Evolutionary conservation across 2,888 invertebrate genomes (phyloP).

Genomic region (Celastrina argiolus): DNA sequence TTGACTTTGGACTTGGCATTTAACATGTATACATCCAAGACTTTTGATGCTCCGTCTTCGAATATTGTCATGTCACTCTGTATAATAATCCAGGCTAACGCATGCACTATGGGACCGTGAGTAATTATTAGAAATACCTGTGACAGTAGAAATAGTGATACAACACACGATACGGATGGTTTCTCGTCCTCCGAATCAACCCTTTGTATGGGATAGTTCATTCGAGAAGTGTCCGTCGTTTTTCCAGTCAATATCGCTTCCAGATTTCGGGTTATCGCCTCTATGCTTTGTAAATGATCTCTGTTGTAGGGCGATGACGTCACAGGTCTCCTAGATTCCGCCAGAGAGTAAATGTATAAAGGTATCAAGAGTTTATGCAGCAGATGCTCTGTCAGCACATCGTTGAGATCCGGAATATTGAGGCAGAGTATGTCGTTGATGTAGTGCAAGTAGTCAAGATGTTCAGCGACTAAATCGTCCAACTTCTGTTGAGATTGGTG

Average conservation of each 20-base stretch:
- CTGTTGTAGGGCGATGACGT: slow-evolving; percentile 61
- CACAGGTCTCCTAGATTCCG: slow-evolving; percentile 55
- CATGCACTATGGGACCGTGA: slow-evolving; percentile 92
- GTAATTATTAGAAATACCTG: slow-evolving; percentile 97
- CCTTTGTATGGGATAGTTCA: slow-evolving; percentile 57
- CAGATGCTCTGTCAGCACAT: slow-evolving; percentile 95
- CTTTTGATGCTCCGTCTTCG: slow-evolving; percentile 82
- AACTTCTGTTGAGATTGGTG: slow-evolving; percentile 94
- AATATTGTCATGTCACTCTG: slow-evolving; percentile 87
- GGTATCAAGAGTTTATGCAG: slow-evolving; percentile 95
- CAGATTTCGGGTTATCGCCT: slow-evolving; percentile 80
- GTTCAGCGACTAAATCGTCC: slow-evolving; percentile 96
- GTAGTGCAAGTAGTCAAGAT: slow-evolving; percentile 97
- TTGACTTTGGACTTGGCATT: slow-evolving; percentile 76
- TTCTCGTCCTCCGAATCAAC: slow-evolving; percentile 77
- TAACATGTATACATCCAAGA: slow-evolving; percentile 81
- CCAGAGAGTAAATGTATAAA: slow-evolving; percentile 94
- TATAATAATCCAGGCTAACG: slow-evolving; percentile 92
- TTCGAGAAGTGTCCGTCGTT: slow-evolving; percentile 67
- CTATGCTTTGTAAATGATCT: slow-evolving; percentile 74
- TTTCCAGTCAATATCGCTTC: slow-evolving; percentile 81
- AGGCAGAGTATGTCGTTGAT: slow-evolving; percentile 96
- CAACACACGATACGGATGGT: slow-evolving; percentile 91
- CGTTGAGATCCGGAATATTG: slow-evolving; percentile 94
- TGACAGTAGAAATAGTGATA: slow-evolving; percentile 92